Percentiles rank a stretch among this genome's conserved stretches.
Evolutionary conservation across 2,797 vertebrate species (phyloP).

Genomic region (Austrolebias charrua): DNA sequence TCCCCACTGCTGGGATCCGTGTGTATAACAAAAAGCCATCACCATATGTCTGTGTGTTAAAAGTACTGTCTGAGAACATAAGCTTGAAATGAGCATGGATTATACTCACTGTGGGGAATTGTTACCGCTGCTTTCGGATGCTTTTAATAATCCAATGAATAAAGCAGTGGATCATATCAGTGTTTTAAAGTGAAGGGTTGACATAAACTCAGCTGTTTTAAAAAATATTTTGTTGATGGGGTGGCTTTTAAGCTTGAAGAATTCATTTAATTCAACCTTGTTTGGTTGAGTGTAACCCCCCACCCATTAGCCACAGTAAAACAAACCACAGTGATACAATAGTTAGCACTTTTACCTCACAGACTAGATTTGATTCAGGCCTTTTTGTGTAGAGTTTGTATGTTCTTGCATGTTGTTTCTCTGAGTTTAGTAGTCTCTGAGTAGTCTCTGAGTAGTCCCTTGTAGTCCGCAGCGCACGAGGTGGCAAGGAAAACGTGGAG

Average conservation of each 20-base stretch:
- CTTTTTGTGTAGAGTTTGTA: too few species aligned
- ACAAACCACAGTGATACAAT: too few species aligned
- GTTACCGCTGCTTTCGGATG: conserved; percentile 46
- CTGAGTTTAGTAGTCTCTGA: too few species aligned
- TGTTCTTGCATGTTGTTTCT: too few species aligned
- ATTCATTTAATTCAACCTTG: conserved; percentile 35
- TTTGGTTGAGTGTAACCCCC: neutral
- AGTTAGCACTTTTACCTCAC: too few species aligned
- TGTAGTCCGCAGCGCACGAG: too few species aligned
- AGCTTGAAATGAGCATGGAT: conserved; percentile 73
- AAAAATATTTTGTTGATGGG: conserved; percentile 61
- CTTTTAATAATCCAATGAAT: conserved; percentile 59
- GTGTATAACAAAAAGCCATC: conserved; percentile 67
- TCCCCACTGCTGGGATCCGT: conserved; percentile 54
- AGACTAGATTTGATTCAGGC: too few species aligned
- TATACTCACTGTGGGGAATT: conserved; percentile 58
- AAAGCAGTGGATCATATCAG: conserved; percentile 50
- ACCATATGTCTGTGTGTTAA: conserved; percentile 77
- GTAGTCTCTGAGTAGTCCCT: too few species aligned
- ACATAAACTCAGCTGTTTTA: conserved; percentile 47
- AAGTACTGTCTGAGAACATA: conserved; percentile 65
- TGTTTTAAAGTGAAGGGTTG: conserved; percentile 46
- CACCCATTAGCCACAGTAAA: too few species aligned
- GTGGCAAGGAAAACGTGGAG: too few species aligned
- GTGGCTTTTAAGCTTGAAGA: conserved; percentile 51